Conservation (phyloP, 2,888 invertebrate species). For the Apoda limacodes region DNA sequence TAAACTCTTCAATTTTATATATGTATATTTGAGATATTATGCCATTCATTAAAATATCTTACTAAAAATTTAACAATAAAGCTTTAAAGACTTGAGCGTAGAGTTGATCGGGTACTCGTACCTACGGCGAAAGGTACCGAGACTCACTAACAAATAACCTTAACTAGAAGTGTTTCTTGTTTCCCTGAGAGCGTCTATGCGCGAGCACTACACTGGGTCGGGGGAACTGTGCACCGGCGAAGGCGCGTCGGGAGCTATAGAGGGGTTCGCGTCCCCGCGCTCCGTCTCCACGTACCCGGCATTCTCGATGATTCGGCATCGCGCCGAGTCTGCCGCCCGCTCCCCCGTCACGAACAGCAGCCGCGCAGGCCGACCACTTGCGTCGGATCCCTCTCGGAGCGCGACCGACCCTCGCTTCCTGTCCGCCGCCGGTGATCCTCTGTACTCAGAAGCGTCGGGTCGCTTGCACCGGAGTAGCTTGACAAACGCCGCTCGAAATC, state of each 20-base stretch:
- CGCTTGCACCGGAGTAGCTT: slow-evolving; percentile 75
- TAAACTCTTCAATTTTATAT: too few species aligned
- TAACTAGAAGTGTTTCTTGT: slow-evolving; percentile 66
- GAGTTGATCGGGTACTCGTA: slow-evolving; percentile 58
- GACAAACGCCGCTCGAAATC: slow-evolving; percentile 79
- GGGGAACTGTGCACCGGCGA: slow-evolving; percentile 51
- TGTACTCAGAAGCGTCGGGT: slow-evolving; percentile 69
- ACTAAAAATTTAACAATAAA: slow-evolving; percentile 54
- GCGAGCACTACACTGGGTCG: slow-evolving; percentile 45
- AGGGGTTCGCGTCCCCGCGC: slow-evolving; percentile 52
- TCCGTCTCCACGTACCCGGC: slow-evolving; percentile 57
- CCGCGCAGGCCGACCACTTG: slow-evolving; percentile 54
- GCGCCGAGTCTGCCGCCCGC: slow-evolving; percentile 36
- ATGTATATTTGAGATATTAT: neutral
- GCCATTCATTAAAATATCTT: neutral
- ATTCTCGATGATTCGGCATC: slow-evolving; percentile 64
- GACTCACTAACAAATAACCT: slow-evolving; percentile 56
- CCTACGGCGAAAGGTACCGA: slow-evolving; percentile 58
- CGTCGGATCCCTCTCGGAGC: slow-evolving; percentile 50
- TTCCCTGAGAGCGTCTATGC: slow-evolving; percentile 55
- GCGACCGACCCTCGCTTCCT: slow-evolving; percentile 61
- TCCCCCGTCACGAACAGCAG: slow-evolving; percentile 47
- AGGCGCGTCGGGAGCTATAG: slow-evolving; percentile 57
- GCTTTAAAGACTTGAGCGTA: slow-evolving; percentile 66
- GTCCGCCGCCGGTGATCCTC: slow-evolving; percentile 68